Conservation (phyloP, 2,888 invertebrate species). For the Axea sp. region DNA sequence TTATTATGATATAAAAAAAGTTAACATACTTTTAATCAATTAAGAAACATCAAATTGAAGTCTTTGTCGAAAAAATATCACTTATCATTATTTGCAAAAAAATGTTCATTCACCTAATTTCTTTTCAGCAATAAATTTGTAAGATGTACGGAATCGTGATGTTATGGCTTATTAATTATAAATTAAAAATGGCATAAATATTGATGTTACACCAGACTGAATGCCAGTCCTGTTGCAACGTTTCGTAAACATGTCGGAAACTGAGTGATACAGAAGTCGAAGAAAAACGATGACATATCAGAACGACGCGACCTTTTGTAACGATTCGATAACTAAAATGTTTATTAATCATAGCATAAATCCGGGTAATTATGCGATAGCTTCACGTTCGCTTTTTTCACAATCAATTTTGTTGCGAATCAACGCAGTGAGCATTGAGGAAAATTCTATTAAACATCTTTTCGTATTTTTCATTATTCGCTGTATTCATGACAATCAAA, state of each 20-base stretch:
- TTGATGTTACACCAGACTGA: background rate
- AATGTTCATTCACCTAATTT: too few species aligned
- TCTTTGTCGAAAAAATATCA: too few species aligned
- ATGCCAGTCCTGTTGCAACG: constrained; percentile 1
- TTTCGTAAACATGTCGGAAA: constrained; percentile 51
- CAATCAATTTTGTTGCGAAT: constrained; percentile 35
- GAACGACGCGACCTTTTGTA: constrained; percentile 52
- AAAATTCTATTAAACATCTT: constrained; percentile 19
- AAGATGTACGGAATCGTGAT: too few species aligned
- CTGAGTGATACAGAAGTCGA: constrained; percentile 29
- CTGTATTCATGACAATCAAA: too few species aligned
- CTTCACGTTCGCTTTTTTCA: constrained; percentile 25
- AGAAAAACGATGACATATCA: constrained; percentile 54
- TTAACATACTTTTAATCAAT: too few species aligned
- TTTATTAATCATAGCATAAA: constrained; percentile 57
- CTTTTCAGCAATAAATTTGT: too few species aligned
- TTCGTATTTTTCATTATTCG: too few species aligned
- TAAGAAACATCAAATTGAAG: too few species aligned
- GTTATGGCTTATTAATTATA: too few species aligned
- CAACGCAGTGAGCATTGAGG: constrained; percentile 5
- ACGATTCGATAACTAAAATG: constrained; percentile 56
- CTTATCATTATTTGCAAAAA: too few species aligned
- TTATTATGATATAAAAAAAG: too few species aligned
- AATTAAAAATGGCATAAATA: background rate
- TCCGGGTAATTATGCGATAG: constrained; percentile 54